Base-by-base conservation (phyloP, 2,888 invertebrate genomes). In the Selenia dentaria region DNA sequence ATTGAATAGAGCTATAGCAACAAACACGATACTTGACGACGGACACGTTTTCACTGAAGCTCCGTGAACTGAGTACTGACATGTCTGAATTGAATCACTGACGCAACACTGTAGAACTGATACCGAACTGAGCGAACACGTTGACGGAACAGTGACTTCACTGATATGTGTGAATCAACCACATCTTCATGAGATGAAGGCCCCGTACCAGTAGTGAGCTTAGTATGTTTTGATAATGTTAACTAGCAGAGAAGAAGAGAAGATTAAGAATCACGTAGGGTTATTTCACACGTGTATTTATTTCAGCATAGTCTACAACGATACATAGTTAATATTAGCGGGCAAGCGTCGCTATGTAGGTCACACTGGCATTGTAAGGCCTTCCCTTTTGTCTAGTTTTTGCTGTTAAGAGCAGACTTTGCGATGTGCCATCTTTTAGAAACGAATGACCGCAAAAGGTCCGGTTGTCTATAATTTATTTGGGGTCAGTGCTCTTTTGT, bases 271-370 rank as follows among this genome's bases (percentile, higher is more conserved):
- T 22, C 22, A 22, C 8, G 22, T 22, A 2, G 5, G 22, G 6
- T 3, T 22, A 2, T 22, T 8, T 22, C 8, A 22, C 14, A 40
- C 33, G 41, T 52, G 57, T 62, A 56, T 44, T 59, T 60, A 56
- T 62, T 63, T 59, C 64, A 62, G 51, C 57, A 32, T 55, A 61
- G 63, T 59, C 60, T 66, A 65, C 62, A 68, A 62, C 64, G 70
- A 58, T 68, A 74, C 75, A 75, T 77, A 75, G 79, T 81, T 77
- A 79, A 75, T 74, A 78, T 83, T 82, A 82, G 66, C 59, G 67
- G 73, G 71, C 56, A 40, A 62, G 62, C 59, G 11, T 55, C 51
- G 58, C 56, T 57, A 83, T 78, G 63, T 83, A 74, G 83, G 84
- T 84, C 83, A 74, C 72, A 67, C 58, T 59, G 65, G 72, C 80